Conservation (phyloP, 2,888 invertebrate genomes). For the Phrixothrix hirtus region DNA sequence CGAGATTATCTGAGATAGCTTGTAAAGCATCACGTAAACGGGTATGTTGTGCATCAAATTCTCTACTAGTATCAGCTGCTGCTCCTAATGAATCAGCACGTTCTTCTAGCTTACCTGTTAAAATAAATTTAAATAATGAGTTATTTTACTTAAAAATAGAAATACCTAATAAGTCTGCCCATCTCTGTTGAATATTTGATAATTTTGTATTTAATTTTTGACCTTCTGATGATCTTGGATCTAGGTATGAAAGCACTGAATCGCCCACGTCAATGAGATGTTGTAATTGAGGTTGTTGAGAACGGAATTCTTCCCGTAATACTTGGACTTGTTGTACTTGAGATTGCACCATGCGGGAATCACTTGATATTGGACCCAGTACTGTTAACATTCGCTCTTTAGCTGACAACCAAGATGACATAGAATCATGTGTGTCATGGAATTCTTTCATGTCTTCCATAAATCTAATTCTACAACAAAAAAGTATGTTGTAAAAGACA, state of each 20-base stretch:
- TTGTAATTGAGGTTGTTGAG: conserved; percentile 87
- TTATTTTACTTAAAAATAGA: no score
- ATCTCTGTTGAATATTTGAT: conserved; percentile 70
- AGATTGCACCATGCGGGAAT: conserved; percentile 92
- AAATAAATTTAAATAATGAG: conserved; percentile 56
- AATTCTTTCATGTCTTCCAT: conserved; percentile 90
- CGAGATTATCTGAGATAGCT: conserved; percentile 83
- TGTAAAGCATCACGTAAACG: conserved; percentile 85
- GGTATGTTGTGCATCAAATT: conserved; percentile 87
- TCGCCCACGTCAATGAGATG: conserved; percentile 83
- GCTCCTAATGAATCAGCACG: conserved; percentile 88
- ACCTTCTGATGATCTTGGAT: conserved; percentile 63
- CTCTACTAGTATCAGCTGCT: conserved; percentile 89
- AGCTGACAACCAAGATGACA: conserved; percentile 85
- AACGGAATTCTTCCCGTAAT: conserved; percentile 90
- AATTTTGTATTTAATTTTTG: conserved; percentile 73
- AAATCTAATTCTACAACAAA: conserved; percentile 62
- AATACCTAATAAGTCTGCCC: conserved; percentile 73
- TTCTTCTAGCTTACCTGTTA: conserved; percentile 73
- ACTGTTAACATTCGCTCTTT: conserved; percentile 96
- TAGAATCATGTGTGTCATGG: conserved; percentile 83
- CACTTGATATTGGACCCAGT: conserved; percentile 93
- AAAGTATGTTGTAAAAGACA: no score
- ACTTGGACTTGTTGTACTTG: conserved; percentile 96
- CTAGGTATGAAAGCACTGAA: conserved; percentile 66